Percentiles rank a stretch among this genome's conserved stretches.
Evolutionary conservation across 2,888 invertebrate genomes (phyloP).

Genomic region (Meta bourneti): DNA sequence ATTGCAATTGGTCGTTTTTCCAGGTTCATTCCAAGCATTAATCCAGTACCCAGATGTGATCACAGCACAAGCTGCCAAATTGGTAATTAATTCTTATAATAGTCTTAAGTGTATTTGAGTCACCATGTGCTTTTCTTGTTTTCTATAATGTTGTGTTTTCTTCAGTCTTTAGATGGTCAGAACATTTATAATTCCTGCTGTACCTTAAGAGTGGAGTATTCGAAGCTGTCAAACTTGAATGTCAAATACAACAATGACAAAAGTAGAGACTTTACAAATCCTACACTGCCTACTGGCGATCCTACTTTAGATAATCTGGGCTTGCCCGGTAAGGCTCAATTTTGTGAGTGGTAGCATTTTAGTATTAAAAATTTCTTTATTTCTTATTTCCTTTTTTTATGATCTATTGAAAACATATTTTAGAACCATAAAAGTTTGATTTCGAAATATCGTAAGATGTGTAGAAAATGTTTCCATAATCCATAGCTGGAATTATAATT

Average conservation of each 20-base stretch:
- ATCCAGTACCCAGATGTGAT: conserved; percentile 99
- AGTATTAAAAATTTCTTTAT: neutral
- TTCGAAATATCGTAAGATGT: too few species aligned
- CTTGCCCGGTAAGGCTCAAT: conserved; percentile 67
- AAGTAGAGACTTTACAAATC: conserved; percentile 99
- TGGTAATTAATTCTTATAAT: conserved; percentile 83
- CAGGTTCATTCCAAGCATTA: conserved; percentile 98
- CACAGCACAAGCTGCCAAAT: conserved; percentile 97
- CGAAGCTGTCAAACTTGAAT: conserved; percentile 97
- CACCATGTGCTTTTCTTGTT: too few species aligned
- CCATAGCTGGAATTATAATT: too few species aligned
- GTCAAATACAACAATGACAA: conserved; percentile 99
- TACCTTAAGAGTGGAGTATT: conserved; percentile 99
- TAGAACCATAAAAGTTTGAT: too few species aligned
- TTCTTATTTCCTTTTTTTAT: neutral
- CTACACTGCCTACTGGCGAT: conserved; percentile 97
- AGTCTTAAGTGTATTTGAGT: neutral
- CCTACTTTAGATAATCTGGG: conserved; percentile 79
- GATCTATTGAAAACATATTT: too few species aligned
- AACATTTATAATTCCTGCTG: conserved; percentile 99
- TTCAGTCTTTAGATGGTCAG: conserved; percentile 95
- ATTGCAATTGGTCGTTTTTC: conserved; percentile 27
- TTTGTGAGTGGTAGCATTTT: neutral
- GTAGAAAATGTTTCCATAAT: too few species aligned
- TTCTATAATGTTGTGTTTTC: conserved; percentile 62